phyloP scores from a whole-genome alignment of 1,140 invertebrate species.

The Pteromalus puparum region DNA sequence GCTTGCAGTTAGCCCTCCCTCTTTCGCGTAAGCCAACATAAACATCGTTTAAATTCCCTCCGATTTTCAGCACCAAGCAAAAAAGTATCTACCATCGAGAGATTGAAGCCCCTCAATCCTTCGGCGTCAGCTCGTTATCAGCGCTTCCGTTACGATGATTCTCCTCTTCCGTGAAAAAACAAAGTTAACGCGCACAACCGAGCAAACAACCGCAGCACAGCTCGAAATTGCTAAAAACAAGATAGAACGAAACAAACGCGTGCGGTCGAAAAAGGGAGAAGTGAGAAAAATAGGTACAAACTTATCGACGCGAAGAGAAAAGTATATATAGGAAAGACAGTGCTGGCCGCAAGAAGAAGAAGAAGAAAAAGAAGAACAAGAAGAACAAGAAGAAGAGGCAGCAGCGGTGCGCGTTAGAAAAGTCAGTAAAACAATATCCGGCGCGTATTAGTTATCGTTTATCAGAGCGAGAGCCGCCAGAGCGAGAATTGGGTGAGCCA shows the following conservation, averaged over 20 bases:
- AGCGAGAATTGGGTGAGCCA: constrained; percentile 66
- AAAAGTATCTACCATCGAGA: background rate
- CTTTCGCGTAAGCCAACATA: background rate
- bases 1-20: background rate
- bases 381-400: constrained; percentile 28
- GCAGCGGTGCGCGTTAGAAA: constrained; percentile 20
- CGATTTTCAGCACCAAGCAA: background rate
- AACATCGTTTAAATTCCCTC: background rate
- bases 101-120: background rate
- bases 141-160: constrained; percentile 43
- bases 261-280: background rate
- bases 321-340: constrained; percentile 19
- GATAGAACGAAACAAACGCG: constrained; percentile 5
- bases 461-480: constrained; percentile 45
- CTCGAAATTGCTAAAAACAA: constrained; percentile 34
- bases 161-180: background rate
- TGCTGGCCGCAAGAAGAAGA: constrained; percentile 40
- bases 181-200: background rate
- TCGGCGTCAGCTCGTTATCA: constrained; percentile 18
- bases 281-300: constrained; percentile 50
- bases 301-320: constrained; percentile 32
- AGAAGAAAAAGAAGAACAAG: constrained; percentile 18
- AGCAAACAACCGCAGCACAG: background rate
- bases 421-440: constrained; percentile 59
- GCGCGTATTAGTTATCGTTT: constrained; percentile 62